Conservation (phyloP, 2,797 vertebrate species). For the Sebastes oblongus region DNA sequence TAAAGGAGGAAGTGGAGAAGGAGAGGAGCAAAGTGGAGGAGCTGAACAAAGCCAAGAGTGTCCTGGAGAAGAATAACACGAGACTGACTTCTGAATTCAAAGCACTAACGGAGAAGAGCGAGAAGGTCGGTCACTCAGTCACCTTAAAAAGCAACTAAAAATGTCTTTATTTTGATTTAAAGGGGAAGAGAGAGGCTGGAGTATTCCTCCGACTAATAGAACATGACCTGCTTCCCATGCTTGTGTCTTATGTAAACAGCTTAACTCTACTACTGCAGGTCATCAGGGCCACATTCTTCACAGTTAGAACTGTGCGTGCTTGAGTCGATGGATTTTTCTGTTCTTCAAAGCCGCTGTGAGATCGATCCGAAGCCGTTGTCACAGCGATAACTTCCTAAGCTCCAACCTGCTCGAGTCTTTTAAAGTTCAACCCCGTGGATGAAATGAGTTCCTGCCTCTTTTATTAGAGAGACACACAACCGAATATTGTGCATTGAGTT, state of each 20-base stretch:
- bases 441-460: background rate
- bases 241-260: constrained; percentile 39
- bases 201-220: background rate
- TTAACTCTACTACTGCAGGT: constrained; percentile 17
- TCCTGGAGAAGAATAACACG: constrained; percentile 85
- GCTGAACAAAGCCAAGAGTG: constrained; percentile 84
- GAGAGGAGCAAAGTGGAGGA: constrained; percentile 86
- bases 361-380: background rate
- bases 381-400: background rate
- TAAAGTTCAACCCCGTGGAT: background rate
- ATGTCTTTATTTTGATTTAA: background rate
- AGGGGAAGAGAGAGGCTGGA: background rate
- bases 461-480: background rate
- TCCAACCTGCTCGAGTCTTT: background rate
- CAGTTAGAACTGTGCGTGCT: background rate
- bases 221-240: constrained; percentile 10
- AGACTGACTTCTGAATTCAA: constrained; percentile 86
- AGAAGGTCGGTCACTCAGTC: constrained; percentile 84
- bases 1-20: constrained; percentile 88
- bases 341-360: background rate
- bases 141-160: background rate
- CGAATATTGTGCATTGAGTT: background rate
- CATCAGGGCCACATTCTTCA: constrained; percentile 26
- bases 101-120: constrained; percentile 83
- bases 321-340: constrained; percentile 1